Base-by-base conservation (phyloP, 2,113 vertebrate species). In the Junco hyemalis region DNA sequence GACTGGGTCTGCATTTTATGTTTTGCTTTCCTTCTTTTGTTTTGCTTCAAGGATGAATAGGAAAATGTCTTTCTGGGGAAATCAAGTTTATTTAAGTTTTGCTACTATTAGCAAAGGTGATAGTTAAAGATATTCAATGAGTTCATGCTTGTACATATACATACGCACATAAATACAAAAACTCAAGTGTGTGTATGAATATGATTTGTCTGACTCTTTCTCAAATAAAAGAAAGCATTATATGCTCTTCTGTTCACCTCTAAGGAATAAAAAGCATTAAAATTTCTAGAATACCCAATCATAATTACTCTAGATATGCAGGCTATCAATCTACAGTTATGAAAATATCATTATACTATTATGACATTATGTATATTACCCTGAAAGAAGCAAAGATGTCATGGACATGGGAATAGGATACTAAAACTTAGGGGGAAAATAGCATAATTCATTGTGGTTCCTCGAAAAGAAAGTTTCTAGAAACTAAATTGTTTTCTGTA, bases 121-220 rank as follows among this genome's bases (percentile, higher is more conserved):
- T 28, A 51, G 9, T 7, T 78, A 76, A 45, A 86, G 10, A 40
- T 8, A 59, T 60, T 60, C 5, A n/a, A 13, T 11, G 10, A 69
- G 5, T 40, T 57, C 31, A 15, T 70, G 13, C 4, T 23, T 61
- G 4, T 35, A 4, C 24, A 6, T 56, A 7, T 17, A 35, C 35
- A 63, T 4, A 61, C 1, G 31, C 15, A 63, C 16, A 68, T 9
- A 64, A 31, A 36, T 15, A 45, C 8, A 57, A 73, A 77, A 86
- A 4, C 4, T 51, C 29, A 40, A 72, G 29, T 31, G 26, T 14
- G 48, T 0, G 0, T 11, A 48, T 28, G 4, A 6, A 12, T 56
- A 44, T 19, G 10, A 48, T 64, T 81, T 65, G 2, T 72, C 11
- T 21, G 53, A 63, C 19, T 48, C 22, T 68, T 71, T 42, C 25